Evolutionary conservation across 1,140 invertebrate species (phyloP).

Genomic region (Geopemphigus sp.): DNA sequence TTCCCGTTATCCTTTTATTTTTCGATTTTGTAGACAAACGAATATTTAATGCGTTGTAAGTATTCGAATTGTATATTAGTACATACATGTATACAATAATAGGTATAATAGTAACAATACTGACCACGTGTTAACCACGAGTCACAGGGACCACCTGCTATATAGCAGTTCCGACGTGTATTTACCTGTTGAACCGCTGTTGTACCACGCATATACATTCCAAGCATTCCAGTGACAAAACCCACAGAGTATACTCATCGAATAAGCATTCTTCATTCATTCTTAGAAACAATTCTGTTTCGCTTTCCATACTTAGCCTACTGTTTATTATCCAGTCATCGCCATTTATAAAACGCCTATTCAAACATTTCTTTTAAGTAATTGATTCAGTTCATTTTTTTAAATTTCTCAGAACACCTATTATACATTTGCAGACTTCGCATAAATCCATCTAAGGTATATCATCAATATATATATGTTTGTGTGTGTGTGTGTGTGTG

Average conservation of each 20-base stretch:
- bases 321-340: conserved; percentile 44
- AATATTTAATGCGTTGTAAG: background rate
- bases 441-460: conserved; percentile 16
- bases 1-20: background rate
- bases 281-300: conserved; percentile 43
- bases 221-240: conserved; percentile 37
- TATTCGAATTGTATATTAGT: no score
- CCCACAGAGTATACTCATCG: background rate
- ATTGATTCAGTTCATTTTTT: conserved; percentile 42
- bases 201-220: conserved; percentile 18
- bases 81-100: no score
- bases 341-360: conserved; percentile 43
- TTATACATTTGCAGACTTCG: conserved; percentile 30
- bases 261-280: conserved; percentile 38
- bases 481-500: no score
- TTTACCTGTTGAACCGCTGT: background rate
- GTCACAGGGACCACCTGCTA: background rate
- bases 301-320: conserved; percentile 44
- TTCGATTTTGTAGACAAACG: background rate
- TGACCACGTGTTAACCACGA: no score
- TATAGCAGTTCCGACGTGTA: background rate
- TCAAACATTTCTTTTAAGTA: conserved; percentile 30
- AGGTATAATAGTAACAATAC: no score
- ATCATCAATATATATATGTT: no score
- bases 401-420: conserved; percentile 44